Conservation (phyloP, 2,888 invertebrate species). For the Morpho helenor region DNA sequence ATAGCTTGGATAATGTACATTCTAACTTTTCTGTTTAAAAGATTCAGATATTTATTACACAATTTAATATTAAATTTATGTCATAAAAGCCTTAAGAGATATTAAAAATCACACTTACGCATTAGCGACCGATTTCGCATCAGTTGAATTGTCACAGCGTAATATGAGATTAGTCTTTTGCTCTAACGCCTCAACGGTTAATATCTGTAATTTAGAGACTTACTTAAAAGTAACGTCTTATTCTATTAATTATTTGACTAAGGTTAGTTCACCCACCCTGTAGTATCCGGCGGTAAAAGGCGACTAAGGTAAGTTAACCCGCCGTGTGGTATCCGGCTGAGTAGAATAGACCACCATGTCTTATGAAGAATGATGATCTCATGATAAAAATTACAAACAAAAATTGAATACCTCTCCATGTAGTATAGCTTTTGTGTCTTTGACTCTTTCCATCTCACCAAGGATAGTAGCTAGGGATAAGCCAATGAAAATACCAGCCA, state of each 20-base stretch:
- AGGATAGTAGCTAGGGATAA: slow-evolving; percentile 41
- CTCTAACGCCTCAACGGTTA: slow-evolving; percentile 47
- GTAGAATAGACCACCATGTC: no score
- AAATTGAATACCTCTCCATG: slow-evolving; percentile 40
- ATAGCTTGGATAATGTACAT: no score
- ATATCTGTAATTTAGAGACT: slow-evolving; percentile 29
- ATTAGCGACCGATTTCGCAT: slow-evolving; percentile 44
- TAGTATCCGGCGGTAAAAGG: no score
- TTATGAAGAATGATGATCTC: no score
- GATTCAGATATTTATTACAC: no score
- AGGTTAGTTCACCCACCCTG: no score
- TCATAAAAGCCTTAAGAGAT: not conserved
- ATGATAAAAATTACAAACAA: not conserved
- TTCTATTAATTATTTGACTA: no score
- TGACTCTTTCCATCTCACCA: slow-evolving; percentile 33
- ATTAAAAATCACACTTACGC: slow-evolving; percentile 38
- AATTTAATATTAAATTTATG: no score
- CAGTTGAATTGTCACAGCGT: slow-evolving; percentile 39
- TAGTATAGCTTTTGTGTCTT: slow-evolving; percentile 31
- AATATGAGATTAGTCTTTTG: slow-evolving; percentile 46
- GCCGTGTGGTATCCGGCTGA: no score
- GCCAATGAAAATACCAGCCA: slow-evolving; percentile 52
- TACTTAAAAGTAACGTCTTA: no score
- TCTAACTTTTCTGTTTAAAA: no score
- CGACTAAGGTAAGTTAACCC: no score